phyloP scores from a whole-genome alignment of 2,797 vertebrate genomes.

The Pyrocephalus nanus region DNA sequence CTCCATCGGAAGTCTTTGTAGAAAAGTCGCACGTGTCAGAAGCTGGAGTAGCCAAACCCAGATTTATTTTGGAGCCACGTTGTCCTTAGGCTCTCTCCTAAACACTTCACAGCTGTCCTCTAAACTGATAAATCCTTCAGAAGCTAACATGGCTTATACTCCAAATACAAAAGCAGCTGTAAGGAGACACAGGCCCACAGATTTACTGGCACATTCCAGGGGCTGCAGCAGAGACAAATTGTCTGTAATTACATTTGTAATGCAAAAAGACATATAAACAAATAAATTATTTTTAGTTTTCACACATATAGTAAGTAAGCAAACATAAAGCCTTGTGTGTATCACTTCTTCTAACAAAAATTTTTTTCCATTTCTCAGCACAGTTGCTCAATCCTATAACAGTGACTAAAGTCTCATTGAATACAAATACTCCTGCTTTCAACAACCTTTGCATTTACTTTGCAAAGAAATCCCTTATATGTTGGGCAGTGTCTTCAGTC shows the following conservation, averaged over 20 bases:
- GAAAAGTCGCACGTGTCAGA: background rate
- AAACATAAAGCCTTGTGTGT: background rate
- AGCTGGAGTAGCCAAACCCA: background rate
- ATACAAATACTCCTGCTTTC: background rate
- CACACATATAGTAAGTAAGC: background rate
- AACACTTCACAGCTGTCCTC: constrained; percentile 11
- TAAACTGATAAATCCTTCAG: constrained; percentile 31
- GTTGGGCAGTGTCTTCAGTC: background rate
- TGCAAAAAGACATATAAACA: background rate
- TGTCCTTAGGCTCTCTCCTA: constrained; percentile 17
- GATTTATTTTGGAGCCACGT: background rate
- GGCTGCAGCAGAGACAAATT: background rate
- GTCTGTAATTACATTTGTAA: background rate
- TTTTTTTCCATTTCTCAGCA: background rate
- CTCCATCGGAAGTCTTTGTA: background rate
- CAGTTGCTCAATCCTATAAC: background rate
- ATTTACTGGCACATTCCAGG: background rate
- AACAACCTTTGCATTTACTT: background rate
- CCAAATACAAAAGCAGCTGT: constrained; percentile 25
- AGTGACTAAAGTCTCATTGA: background rate
- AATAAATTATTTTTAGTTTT: background rate
- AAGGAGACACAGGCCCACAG: background rate
- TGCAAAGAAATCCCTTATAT: background rate
- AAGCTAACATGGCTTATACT: background rate
- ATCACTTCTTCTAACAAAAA: background rate